Conservation (phyloP, 2,888 invertebrate species). For the Molorchus minor region DNA sequence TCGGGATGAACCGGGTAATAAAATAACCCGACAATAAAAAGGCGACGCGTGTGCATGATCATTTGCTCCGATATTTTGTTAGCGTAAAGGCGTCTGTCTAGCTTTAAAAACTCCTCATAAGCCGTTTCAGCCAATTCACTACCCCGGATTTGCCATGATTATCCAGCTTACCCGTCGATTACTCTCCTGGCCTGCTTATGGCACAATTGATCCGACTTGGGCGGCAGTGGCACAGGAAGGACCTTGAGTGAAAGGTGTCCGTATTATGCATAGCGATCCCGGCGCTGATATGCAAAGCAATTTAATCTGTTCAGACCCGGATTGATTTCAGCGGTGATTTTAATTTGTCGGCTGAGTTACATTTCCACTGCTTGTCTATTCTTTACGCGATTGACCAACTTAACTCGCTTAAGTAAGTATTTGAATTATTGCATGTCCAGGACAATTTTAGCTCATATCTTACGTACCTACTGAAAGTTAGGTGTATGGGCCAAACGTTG, state of each 20-base stretch:
- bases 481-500: no score
- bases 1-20: constrained; percentile 51
- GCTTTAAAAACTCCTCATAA: constrained; percentile 34
- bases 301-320: background rate
- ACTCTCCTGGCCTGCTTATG: constrained; percentile 49
- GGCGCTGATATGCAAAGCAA: background rate
- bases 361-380: no score
- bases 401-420: no score
- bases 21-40: constrained; percentile 50
- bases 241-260: constrained; percentile 12
- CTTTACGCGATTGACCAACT: no score
- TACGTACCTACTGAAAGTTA: no score
- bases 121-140: constrained; percentile 29
- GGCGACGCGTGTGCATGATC: constrained; percentile 17
- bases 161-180: constrained; percentile 53
- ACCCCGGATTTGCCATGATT: constrained; percentile 42
- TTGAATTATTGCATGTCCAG: no score
- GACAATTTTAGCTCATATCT: no score
- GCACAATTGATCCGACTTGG: constrained; percentile 24
- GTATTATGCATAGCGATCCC: no score
- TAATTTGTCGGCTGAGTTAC: no score
- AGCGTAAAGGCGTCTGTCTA: constrained; percentile 15
- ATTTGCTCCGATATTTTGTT: constrained; percentile 18
- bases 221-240: constrained; percentile 6
- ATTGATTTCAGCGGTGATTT: background rate